Base-by-base conservation (phyloP, 2,888 invertebrate species). In the Agrenia bidenticulata region DNA sequence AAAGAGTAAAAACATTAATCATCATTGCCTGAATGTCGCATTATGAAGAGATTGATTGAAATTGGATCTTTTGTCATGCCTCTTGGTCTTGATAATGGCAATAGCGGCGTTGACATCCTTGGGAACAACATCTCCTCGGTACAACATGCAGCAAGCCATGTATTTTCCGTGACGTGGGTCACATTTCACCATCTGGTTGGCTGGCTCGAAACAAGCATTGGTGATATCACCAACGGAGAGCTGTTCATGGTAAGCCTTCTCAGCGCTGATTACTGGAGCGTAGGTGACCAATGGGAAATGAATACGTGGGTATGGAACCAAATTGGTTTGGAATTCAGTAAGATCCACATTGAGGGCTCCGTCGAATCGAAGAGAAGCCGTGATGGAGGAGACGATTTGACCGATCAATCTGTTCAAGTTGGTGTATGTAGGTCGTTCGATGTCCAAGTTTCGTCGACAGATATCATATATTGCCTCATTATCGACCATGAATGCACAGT, bases 401-500 rank as follows among this genome's bases (percentile, higher is more conserved):
- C 94, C 94, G 78, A 97, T 95, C 77, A 97, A 85, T 78, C 96
- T 85, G 83, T 97, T 97, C 79, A 97, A 83, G 83, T 97, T 97
- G 78, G 94, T 94, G 86, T 97, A 97, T 23, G 94, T 94, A 19
- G 96, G 96, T 75, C 96, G 87, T 79, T 94, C 94, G 78, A 95
- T 94, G 82, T 94, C 94, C 80, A 97, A 83, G 82, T 96, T 96
- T 57, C 82, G 79, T 26, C 83, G 79, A 78, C 84, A 84, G 69
- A 84, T 84, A 71, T 85, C 84, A 75, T 84, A 83, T 72, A 85
- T 77, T 57, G 95, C 94, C 79, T 95, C 94, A 77, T 95, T 95
- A 83, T 95, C 94, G 24, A 93, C 91, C 95, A 95, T 95, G 84
- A 96, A 96, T 57, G 94, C 94, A 81, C 94, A 95, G 84, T 94